phyloP scores from a whole-genome alignment of 2,888 invertebrate genomes.

The Caenorhabditis sinica region DNA sequence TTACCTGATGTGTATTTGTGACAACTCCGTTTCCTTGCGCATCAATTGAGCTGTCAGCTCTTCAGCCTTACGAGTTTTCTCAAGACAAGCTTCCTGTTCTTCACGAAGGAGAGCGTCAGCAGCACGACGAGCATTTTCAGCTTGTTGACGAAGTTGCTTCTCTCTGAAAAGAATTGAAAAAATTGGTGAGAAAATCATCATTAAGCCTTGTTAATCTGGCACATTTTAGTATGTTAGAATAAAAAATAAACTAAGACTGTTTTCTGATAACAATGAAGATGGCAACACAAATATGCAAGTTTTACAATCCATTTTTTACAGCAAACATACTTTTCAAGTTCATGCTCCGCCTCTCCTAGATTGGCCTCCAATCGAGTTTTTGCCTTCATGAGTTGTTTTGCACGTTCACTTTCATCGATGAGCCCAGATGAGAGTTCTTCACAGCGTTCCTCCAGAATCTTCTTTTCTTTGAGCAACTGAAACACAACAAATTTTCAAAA shows the following conservation, averaged over 20 bases:
- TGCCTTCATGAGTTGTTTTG: constrained; percentile 87
- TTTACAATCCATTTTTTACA: background rate
- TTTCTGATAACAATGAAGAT: too few relatives aligned
- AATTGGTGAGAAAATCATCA: too few relatives aligned
- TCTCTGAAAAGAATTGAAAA: constrained; percentile 67
- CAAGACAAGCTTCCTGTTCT: constrained; percentile 93
- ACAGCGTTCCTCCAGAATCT: constrained; percentile 93
- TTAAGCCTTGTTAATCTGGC: too few relatives aligned
- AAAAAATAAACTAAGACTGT: background rate
- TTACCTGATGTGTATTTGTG: constrained; percentile 88
- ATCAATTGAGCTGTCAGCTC: constrained; percentile 92
- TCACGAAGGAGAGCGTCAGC: constrained; percentile 87
- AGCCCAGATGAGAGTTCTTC: constrained; percentile 94
- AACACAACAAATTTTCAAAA: background rate
- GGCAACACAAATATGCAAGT: background rate
- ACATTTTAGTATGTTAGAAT: background rate
- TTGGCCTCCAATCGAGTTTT: constrained; percentile 91
- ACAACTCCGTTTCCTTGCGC: constrained; percentile 90
- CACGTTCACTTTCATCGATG: constrained; percentile 98
- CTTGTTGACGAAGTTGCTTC: constrained; percentile 64
- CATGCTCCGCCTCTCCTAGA: constrained; percentile 55
- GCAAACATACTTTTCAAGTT: constrained; percentile 53
- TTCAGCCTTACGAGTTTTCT: constrained; percentile 91
- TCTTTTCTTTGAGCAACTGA: constrained; percentile 92
- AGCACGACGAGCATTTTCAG: constrained; percentile 66